Evolutionary conservation across 2,113 vertebrate species (phyloP).

Genomic region (Forbesichthys papilliferus): DNA sequence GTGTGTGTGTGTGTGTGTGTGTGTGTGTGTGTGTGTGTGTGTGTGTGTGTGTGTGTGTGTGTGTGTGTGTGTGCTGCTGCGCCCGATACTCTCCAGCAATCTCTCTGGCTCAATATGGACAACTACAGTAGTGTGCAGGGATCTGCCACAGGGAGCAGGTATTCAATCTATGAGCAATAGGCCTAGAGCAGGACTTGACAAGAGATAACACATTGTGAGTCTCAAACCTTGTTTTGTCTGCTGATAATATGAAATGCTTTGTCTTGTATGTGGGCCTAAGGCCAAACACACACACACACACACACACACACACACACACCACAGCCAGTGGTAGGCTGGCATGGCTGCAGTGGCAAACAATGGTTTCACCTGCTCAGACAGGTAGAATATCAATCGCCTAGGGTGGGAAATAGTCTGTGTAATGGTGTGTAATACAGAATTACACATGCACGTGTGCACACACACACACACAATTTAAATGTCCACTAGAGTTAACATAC

Average conservation of each 20-base stretch:
- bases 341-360: constrained; percentile 28
- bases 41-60: constrained; percentile 9
- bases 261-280: constrained; percentile 28
- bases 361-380: constrained; percentile 32
- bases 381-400: constrained; percentile 39
- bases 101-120: constrained; percentile 15
- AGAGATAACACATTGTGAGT: constrained; percentile 28
- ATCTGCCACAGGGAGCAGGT: constrained; percentile 29
- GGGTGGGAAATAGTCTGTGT: constrained; percentile 22
- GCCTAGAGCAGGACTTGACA: constrained; percentile 12
- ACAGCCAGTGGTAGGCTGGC: constrained; percentile 48
- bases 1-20: constrained; percentile 6
- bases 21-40: constrained; percentile 9
- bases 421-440: constrained; percentile 26
- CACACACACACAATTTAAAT: not conserved
- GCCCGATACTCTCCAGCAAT: constrained; percentile 16
- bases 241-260: constrained; percentile 57
- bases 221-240: constrained; percentile 69
- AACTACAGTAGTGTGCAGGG: constrained; percentile 27
- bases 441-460: not conserved
- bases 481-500: not conserved
- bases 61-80: constrained; percentile 17
- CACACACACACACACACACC: constrained; percentile 49
- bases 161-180: constrained; percentile 11
- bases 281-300: constrained; percentile 50